These are phyloP conservation scores for Spodoptera picta DNA, from an alignment of 2,888 invertebrate genomes.

Conservation along the genomic window DNA sequence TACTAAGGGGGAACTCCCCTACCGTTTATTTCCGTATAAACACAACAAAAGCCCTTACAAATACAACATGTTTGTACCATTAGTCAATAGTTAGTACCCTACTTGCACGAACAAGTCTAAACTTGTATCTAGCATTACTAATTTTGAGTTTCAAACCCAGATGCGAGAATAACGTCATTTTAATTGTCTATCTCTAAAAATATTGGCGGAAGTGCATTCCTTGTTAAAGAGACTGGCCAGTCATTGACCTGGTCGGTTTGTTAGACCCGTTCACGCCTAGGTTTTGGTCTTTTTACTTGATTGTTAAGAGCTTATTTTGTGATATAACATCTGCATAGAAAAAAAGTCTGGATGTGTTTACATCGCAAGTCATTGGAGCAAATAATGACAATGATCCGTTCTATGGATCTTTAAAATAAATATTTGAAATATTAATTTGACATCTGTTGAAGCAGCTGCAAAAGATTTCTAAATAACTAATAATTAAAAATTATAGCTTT, in stretches of 20 bases:
- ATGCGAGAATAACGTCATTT: conserved; percentile 24
- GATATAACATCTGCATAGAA: too few species aligned
- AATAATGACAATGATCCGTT: too few species aligned
- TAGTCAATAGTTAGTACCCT: conserved; percentile 19
- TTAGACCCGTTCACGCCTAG: conserved; percentile 8
- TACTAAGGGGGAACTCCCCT: conserved; percentile 39
- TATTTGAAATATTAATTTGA: too few species aligned
- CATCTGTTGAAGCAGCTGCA: too few species aligned
- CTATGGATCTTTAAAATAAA: too few species aligned
- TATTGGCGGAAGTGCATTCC: conserved; percentile 40
- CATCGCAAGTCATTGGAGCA: too few species aligned
- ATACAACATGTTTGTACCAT: conserved; percentile 2
- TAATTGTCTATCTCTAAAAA: conserved; percentile 34
- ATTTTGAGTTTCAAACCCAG: conserved; percentile 24
- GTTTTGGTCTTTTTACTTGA: conserved; percentile 3
- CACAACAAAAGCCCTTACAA: conserved; percentile 18
- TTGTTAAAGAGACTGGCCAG: conserved; percentile 18
- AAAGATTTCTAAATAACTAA: too few species aligned
- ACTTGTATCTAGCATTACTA: conserved; percentile 39
- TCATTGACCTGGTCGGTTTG: conserved; percentile 20
- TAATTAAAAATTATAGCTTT: too few species aligned
- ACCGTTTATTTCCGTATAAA: conserved; percentile 23
- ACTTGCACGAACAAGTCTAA: conserved; percentile 39
- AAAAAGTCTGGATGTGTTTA: too few species aligned
- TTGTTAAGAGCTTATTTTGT: background rate